Base-by-base conservation (phyloP, 2,888 invertebrate genomes). In the Cataglyphis albicans region DNA sequence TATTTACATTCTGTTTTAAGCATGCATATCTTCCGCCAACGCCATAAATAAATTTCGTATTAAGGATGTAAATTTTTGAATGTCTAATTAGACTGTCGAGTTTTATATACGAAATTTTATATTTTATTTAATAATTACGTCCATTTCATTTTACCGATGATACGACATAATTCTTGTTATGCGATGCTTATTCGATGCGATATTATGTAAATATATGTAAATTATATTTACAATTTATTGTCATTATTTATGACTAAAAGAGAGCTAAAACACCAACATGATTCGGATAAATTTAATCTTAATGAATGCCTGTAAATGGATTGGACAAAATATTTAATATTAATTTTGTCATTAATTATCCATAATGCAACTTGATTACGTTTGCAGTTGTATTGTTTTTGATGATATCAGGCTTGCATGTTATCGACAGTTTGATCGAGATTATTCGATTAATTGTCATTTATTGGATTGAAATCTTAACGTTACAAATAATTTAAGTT, bases 271-370 rank as follows among this genome's bases (percentile, higher is more conserved):
- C 21, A 68, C 21, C 68, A 57, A 68, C 44, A 59, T 44, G 18
- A 78, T 59, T 10, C 57, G 35, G 7, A 61, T 61, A 25, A 32
- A 70, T 48, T 59, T 78, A 35, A 70, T 18, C 76, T 68, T 80
- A 80, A 80, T 80, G 68, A 57, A 70, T 48, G 25, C 18, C 41
- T 59, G 18, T 32, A 21, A 59, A 44, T 59, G 25, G 18, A 32
- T 70, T 29, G 1, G 25, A 48, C 12, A 59, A 59, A 70, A 70
- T 70, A 80, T 70, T 80, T 32, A 80, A 70, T 70, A 80, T 70
- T 70, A 80, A 70, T 80, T 80, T 32, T 41, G 7, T 59, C 35
- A 80, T 80, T 80, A 80, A 80, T 80, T 80, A 80, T 59, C 59
- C 35, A 80, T 70, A 61, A 70, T 80, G 18, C 44, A 59, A 21